Evolutionary conservation across 1,140 invertebrate species (phyloP), one percentile per base, ranked within the genome.

Genomic region (Brachionus paranguensis): DNA sequence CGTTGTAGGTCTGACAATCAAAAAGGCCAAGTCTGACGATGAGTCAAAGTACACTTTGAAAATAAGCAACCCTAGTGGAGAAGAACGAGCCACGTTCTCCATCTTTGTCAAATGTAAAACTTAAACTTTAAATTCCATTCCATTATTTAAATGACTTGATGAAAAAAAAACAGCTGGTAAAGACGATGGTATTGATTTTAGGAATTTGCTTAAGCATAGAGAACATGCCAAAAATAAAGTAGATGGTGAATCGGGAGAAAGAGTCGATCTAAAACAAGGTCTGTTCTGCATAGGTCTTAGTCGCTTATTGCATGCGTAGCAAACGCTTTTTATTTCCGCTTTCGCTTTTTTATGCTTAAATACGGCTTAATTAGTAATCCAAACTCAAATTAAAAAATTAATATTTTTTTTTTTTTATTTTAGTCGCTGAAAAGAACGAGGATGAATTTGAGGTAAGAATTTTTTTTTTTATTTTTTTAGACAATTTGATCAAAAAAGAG

Each of bases 371-470:
- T 29, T 27, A 14, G 11, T 27, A 10, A 5, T 53, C 47, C 14
- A 7, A 7, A 33, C 1, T 78, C 1, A 12, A 12, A 12, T 24
- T 29, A 27, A 1, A 10, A 33, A 78, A 53, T 60, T 10, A 10
- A n/a, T 50, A 60, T 43, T 79, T 79, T 60, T 78, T 60, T 41
- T 60, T 7, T 78, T n/a, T 60, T 55, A 8, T 41, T 60, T 60
- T 60, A 41, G 37, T 37, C 14, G 7, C 27, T 24, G 78, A 68
- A 20, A 68, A 81, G n/a, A 81, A 81, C 27, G 78, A 81, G 4
- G 78, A 81, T 33, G 78, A 68, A 81, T 81, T 81, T 81, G 78
- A 81, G 29, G 78, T 81, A 65, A 81, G 3, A 41, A 29, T 81
- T 68, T 76, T 76, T 76, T 50, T 50, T 50, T 70, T 7, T n/a